phyloP scores from a whole-genome alignment of 2,797 vertebrate species.

The Melanogrammus aeglefinus region DNA sequence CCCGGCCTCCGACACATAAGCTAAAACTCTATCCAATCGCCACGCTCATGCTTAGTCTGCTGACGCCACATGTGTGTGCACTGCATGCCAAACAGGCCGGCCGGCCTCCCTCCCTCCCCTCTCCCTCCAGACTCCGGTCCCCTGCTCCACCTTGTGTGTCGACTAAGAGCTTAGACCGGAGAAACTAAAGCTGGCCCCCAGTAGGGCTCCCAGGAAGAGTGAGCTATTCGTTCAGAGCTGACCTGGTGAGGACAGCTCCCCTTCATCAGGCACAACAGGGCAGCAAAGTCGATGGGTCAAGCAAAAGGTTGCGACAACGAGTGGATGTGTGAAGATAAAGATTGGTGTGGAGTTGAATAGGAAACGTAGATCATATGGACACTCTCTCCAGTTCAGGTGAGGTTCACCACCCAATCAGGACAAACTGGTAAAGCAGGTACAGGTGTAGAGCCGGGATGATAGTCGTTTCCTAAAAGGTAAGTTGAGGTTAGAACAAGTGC shows the following conservation, averaged over 20 bases:
- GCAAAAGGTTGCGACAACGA: neutral
- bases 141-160: conserved; percentile 54
- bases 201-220: conserved; percentile 54
- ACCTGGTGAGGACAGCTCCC: conserved; percentile 33
- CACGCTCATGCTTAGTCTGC: conserved; percentile 19
- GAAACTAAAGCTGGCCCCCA: conserved; percentile 56
- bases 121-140: conserved; percentile 35
- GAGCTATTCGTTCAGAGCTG: conserved; percentile 52
- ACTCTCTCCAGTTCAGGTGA: neutral
- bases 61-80: neutral
- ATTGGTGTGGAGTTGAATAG: neutral
- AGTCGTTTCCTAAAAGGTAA: neutral
- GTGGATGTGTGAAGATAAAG: neutral
- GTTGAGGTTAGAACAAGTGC: no score
- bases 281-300: neutral
- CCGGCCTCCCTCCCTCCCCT: neutral
- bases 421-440: neutral
- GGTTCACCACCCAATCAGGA: neutral
- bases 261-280: neutral
- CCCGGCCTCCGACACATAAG: conserved; percentile 16
- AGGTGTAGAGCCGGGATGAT: neutral
- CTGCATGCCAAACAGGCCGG: neutral
- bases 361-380: neutral
- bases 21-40: conserved; percentile 35
- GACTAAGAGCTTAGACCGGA: conserved; percentile 64